A percentile compares a stretch with the other conserved stretches of the same genome.
These are phyloP conservation scores for Cebuella pygmaea DNA, from an alignment of 2,797 vertebrate genomes.

Conservation along the genomic window DNA sequence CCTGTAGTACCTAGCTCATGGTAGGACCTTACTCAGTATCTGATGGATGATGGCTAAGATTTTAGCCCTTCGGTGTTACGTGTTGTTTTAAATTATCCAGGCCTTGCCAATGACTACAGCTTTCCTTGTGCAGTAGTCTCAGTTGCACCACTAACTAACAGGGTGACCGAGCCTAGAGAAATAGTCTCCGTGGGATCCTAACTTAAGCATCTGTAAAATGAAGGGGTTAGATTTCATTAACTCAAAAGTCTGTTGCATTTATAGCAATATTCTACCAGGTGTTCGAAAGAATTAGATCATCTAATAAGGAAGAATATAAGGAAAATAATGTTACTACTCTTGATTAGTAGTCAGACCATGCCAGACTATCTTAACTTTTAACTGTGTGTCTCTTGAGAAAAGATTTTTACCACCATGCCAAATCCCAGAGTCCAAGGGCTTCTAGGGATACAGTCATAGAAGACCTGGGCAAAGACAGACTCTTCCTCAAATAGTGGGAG, in stretches of 20 bases:
- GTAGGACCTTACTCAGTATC: background rate
- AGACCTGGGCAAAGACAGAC: background rate
- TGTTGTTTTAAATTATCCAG: background rate
- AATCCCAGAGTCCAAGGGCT: background rate
- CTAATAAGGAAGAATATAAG: background rate
- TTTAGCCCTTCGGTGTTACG: background rate
- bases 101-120: background rate
- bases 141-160: background rate
- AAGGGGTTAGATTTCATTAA: background rate
- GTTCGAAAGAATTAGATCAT: background rate
- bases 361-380: background rate
- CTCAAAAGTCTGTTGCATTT: background rate
- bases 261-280: background rate
- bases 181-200: background rate
- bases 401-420: background rate
- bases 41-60: background rate
- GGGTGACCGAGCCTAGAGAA: background rate
- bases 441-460: background rate
- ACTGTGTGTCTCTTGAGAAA: background rate
- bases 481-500: background rate
- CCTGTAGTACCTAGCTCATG: background rate
- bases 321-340: background rate
- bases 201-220: background rate
- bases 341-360: background rate
- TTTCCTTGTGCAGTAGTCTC: background rate